Evolutionary conservation across 1,140 invertebrate genomes (phyloP), one percentile per base, ranked within the genome.

Genomic region (Thaumatotibia leucotreta): DNA sequence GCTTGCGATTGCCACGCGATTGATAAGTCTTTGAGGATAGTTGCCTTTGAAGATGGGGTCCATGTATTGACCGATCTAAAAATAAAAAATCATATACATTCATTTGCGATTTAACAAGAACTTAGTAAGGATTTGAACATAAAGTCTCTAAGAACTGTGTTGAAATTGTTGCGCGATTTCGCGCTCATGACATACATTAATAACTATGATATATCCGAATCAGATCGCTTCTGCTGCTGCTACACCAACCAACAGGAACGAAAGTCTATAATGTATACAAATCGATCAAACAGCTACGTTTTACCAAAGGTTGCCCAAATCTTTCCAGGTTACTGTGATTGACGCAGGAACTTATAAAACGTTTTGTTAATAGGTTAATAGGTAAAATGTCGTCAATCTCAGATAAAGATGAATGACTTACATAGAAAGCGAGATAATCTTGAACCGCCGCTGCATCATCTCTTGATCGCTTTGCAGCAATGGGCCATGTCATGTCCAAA

Each of bases 21-120:
- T 69, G 64, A 91, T 92, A 85, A 94, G 91, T 0, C 91, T 54
- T 58, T 76, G 68, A 5, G 93, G 92, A 75, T 93, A 94, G 70
- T 93, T 92, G 0, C 93, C 93, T 0, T 79, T 67, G 75, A 89
- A 92, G 70, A n/a, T n/a, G n/a, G n/a, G n/a, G n/a, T n/a, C n/a
- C n/a, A n/a, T n/a, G n/a, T n/a, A n/a, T n/a, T n/a, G 94, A 88
- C 4, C 92, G 92, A 80, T 94, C 77, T 0, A 91, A 82, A 20
- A 88, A 61, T 17, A 69, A 62, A 32, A 64, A 50, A 23, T 8
- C 6, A 22, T 6, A 14, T 22, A 2, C 23, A 20, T 17, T 22
- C n/a, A 23, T 17, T 14, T 9, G 4, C 31, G 10, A 32, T 5
- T 10, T 32, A 5, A 10, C 31, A 32, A 32, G 31, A 5, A 10